A percentile compares a stretch with the other conserved stretches of the same genome.
Conservation (phyloP, 2,888 invertebrate species). For the Tortricodes alternella region DNA sequence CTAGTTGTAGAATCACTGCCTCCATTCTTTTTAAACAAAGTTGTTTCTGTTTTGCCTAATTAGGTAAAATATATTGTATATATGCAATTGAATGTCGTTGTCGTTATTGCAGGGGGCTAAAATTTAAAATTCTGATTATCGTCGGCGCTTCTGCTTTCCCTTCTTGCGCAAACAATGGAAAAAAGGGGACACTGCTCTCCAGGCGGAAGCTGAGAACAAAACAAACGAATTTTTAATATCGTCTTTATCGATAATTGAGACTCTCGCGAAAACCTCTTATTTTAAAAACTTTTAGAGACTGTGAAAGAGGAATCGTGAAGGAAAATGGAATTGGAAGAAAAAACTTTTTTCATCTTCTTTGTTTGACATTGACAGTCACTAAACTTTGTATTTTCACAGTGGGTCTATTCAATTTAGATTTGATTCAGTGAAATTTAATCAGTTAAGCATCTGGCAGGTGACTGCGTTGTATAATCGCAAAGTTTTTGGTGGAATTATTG, state of each 20-base stretch:
- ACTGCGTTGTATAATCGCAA: slow-evolving; percentile 57
- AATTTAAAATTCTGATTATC: slow-evolving; percentile 81
- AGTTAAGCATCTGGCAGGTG: slow-evolving; percentile 70
- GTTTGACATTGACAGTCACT: slow-evolving; percentile 81
- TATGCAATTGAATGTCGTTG: slow-evolving; percentile 69
- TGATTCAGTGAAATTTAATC: slow-evolving; percentile 53
- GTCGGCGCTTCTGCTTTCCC: slow-evolving; percentile 70
- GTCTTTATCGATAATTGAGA: slow-evolving; percentile 83
- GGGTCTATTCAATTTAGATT: slow-evolving; percentile 79
- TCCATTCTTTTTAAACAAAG: too few relatives aligned
- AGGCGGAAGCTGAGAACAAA: slow-evolving; percentile 78
- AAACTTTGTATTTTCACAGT: slow-evolving; percentile 78
- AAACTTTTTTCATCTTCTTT: slow-evolving; percentile 83
- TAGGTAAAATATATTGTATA: slow-evolving; percentile 44
- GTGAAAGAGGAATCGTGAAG: slow-evolving; percentile 78
- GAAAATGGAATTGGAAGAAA: slow-evolving; percentile 78
- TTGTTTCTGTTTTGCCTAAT: slow-evolving; percentile 67
- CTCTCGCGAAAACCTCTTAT: slow-evolving; percentile 80
- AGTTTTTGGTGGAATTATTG: slow-evolving; percentile 19
- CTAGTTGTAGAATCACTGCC: too few relatives aligned
- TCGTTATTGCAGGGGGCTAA: slow-evolving; percentile 66
- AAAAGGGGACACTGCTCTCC: slow-evolving; percentile 74
- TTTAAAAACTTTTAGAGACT: slow-evolving; percentile 80
- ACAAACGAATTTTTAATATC: slow-evolving; percentile 83
- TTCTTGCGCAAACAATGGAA: slow-evolving; percentile 77